These are phyloP conservation scores for Theristicus caerulescens DNA, from an alignment of 2,113 vertebrate genomes.

Conservation along the genomic window DNA sequence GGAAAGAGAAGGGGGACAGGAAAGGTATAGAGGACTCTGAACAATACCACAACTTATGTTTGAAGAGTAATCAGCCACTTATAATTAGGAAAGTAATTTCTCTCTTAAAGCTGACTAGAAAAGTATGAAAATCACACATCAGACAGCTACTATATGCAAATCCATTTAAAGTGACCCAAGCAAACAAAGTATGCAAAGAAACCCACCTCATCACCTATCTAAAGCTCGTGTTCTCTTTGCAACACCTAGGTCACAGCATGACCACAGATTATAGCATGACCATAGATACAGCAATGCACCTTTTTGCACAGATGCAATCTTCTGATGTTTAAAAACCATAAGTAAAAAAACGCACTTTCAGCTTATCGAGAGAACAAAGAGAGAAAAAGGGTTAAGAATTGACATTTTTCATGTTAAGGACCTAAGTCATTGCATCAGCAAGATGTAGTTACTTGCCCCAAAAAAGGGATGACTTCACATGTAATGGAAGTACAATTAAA, in stretches of 20 bases:
- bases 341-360: background rate
- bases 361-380: background rate
- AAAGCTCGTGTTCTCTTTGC: background rate
- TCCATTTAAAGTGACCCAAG: background rate
- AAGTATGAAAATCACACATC: background rate
- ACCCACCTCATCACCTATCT: background rate
- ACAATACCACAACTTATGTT: background rate
- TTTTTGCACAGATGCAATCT: background rate
- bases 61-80: slow-evolving; percentile 15
- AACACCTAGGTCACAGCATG: background rate
- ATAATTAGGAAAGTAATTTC: background rate
- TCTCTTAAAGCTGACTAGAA: background rate
- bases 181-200: background rate
- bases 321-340: background rate
- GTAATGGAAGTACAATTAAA: background rate
- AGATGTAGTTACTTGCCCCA: background rate
- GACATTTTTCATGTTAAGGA: background rate
- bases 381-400: background rate
- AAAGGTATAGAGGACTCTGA: background rate
- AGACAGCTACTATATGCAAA: background rate
- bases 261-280: background rate
- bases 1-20: background rate
- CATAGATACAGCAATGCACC: background rate
- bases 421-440: background rate
- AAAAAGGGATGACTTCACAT: background rate